These are phyloP conservation scores for Oreortyx pictus DNA, from an alignment of 2,797 vertebrate genomes.

Conservation along the genomic window DNA sequence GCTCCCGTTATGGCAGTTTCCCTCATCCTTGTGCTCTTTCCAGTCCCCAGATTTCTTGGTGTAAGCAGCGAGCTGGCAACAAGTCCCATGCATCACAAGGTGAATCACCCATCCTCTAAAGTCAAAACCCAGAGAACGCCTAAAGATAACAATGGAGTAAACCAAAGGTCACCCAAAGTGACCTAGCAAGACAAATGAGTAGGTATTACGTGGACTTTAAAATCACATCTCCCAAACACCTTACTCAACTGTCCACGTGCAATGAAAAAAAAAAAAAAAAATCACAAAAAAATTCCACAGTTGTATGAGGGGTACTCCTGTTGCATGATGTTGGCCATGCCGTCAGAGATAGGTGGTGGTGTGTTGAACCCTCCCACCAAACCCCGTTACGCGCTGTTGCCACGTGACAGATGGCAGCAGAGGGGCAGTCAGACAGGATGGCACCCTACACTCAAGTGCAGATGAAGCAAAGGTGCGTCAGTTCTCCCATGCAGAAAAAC, in stretches of 20 bases:
- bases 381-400: no score
- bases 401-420: no score
- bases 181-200: neutral
- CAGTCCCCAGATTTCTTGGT: neutral
- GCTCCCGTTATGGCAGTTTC: neutral
- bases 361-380: no score
- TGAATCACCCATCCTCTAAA: neutral
- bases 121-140: neutral
- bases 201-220: neutral
- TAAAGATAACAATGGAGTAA: neutral
- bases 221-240: neutral
- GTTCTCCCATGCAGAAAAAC: no score
- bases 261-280: neutral
- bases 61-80: neutral
- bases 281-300: no score
- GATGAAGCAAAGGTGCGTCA: no score
- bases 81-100: fast-evolving
- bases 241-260: neutral
- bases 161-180: neutral
- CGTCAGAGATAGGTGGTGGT: no score
- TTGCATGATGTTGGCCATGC: no score
- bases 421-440: no score
- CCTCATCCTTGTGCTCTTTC: neutral
- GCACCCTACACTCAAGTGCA: no score
- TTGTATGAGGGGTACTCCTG: neutral